These are phyloP conservation scores for Eretmocerus hayati DNA, from an alignment of 2,888 invertebrate genomes.

Conservation along the genomic window DNA sequence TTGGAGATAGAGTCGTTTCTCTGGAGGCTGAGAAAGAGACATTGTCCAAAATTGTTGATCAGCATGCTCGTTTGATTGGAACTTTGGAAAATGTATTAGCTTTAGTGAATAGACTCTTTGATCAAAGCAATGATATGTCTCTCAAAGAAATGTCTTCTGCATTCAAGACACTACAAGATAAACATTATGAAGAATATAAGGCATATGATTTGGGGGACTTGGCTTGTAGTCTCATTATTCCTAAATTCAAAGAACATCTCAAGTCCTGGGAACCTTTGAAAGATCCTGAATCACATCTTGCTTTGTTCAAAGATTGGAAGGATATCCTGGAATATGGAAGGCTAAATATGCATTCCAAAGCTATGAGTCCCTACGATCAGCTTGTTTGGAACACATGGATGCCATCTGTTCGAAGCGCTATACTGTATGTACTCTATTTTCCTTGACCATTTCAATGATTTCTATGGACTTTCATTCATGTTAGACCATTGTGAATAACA, in stretches of 20 bases:
- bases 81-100: constrained; percentile 63
- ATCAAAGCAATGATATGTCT: constrained; percentile 50
- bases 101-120: constrained; percentile 58
- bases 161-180: constrained; percentile 54
- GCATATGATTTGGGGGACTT: constrained; percentile 77
- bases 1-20: constrained; percentile 71
- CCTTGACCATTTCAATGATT: constrained; percentile 23
- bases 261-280: constrained; percentile 73
- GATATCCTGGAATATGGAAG: constrained; percentile 51
- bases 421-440: constrained; percentile 59
- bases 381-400: constrained; percentile 88
- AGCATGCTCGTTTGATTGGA: constrained; percentile 68
- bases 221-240: constrained; percentile 77
- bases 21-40: constrained; percentile 73
- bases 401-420: constrained; percentile 68
- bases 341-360: constrained; percentile 41
- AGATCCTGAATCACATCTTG: constrained; percentile 58
- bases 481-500: no score
- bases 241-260: constrained; percentile 70
- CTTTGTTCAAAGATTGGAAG: constrained; percentile 66
- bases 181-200: constrained; percentile 70
- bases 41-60: constrained; percentile 58
- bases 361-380: constrained; percentile 68
- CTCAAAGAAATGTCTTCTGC: constrained; percentile 54
- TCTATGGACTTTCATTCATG: constrained; percentile 12